phyloP scores from a whole-genome alignment of 2,888 invertebrate species.

The Apodemia hepburni region DNA sequence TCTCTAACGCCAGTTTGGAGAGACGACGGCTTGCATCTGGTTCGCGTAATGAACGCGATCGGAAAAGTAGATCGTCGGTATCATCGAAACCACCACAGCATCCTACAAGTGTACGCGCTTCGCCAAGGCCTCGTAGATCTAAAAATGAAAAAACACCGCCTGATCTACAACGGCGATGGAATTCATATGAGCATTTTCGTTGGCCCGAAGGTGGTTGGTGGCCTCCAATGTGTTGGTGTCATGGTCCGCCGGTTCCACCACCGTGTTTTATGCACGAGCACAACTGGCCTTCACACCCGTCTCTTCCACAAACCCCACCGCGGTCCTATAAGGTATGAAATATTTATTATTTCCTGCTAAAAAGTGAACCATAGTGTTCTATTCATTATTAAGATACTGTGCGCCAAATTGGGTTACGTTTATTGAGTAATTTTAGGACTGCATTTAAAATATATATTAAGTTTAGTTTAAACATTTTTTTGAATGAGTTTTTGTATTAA shows the following conservation, averaged over 20 bases:
- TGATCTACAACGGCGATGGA: slow-evolving; percentile 70
- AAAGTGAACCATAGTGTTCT: not conserved
- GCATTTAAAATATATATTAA: not conserved
- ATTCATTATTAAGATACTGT: not conserved
- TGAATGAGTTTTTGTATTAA: too few species aligned
- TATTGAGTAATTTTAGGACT: not conserved
- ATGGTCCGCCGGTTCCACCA: slow-evolving; percentile 65
- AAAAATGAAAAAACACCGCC: slow-evolving; percentile 62
- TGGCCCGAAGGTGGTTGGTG: slow-evolving; percentile 78
- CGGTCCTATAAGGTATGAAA: slow-evolving; percentile 65
- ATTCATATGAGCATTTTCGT: slow-evolving; percentile 81
- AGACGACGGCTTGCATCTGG: slow-evolving; percentile 72
- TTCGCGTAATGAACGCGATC: slow-evolving; percentile 81
- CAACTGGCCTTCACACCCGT: slow-evolving; percentile 72
- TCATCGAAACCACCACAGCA: slow-evolving; percentile 75
- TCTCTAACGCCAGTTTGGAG: slow-evolving; percentile 72
- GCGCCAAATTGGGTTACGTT: not conserved
- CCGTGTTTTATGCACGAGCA: slow-evolving; percentile 73
- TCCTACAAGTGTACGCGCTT: slow-evolving; percentile 61
- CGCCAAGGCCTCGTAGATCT: slow-evolving; percentile 60
- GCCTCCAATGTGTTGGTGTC: slow-evolving; percentile 73
- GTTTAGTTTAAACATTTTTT: not conserved
- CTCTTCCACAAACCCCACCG: slow-evolving; percentile 55
- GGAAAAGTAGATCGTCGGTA: slow-evolving; percentile 82
- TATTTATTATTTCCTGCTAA: not conserved